Base-by-base conservation (phyloP, 2,888 invertebrate genomes). In the Adelphocoris suturalis region DNA sequence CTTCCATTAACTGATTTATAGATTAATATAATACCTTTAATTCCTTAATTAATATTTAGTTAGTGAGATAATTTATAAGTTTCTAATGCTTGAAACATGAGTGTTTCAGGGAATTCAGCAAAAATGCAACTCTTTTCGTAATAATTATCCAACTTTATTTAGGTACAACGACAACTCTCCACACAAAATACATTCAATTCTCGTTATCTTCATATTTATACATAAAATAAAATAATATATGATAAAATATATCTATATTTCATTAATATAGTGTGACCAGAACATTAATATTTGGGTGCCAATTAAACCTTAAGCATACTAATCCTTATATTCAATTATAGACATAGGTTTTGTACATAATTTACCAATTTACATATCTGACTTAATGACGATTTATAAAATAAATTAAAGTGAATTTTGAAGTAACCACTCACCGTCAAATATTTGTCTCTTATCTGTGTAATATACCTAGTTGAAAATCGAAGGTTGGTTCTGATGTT, bases 231-330 rank as follows among this genome's bases (percentile, higher is more conserved):
- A 52, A 16, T 61, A 68, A 23, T 7, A 23, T 11, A 68, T 68
- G 16, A 46, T 47, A 78, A 28, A 12, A 78, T 78, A 23, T 52
- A 52, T 3, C 4, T 47, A 82, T 52, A 13, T 82, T 52, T n/a
- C 16, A 23, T 52, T 52, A 11, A 52, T 13, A 52, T 82, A 27
- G 16, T 48, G 82, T 82, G 82, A 82, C 82, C 82, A 82, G 82
- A 82, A 82, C 23, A 48, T 4, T 52, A 11, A 82, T 82, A 82
- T 82, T 82, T 82, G 48, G 55, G 82, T 82, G 82, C 82, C 23
- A 28, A 76, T 37, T 76, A 28, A n/a, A 68, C 9, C 3, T 68
- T 19, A n/a, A 76, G 27, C 13, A 47, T 1, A 28, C 78, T 78
- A 14, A 78, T 46, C 0, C 47, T 47, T n/a, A 47, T 46, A 46